A percentile compares a stretch with the other conserved stretches of the same genome.
phyloP scores from a whole-genome alignment of 1,140 invertebrate species.

The Drosophila subpulchrella region DNA sequence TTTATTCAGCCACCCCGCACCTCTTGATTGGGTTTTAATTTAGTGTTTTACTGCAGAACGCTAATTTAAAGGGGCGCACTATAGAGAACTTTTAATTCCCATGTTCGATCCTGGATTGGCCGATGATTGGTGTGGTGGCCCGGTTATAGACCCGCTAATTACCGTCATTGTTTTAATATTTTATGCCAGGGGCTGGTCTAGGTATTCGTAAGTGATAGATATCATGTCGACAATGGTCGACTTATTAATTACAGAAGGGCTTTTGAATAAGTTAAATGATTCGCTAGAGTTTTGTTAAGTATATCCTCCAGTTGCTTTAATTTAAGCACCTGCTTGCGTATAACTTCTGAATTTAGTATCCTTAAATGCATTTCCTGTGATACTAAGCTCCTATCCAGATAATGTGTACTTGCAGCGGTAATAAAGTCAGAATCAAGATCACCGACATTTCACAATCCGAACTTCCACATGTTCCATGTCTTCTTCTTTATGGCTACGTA shows the following conservation, averaged over 20 bases:
- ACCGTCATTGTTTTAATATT: constrained; percentile 42
- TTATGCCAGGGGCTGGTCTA: constrained; percentile 3
- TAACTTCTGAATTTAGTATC: background rate
- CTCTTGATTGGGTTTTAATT: constrained; percentile 77
- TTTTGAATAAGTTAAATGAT: constrained; percentile 14
- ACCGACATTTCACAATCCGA: background rate
- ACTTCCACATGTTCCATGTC: background rate
- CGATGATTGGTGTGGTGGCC: constrained; percentile 17
- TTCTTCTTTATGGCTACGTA: background rate
- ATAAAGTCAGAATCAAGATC: background rate
- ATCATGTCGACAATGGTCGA: background rate
- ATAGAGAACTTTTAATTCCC: constrained; percentile 47
- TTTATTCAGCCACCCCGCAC: constrained; percentile 22
- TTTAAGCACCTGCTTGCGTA: background rate
- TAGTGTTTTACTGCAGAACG: constrained; percentile 37
- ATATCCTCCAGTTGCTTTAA: too few species aligned
- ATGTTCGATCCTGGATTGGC: constrained; percentile 14
- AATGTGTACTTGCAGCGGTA: too few species aligned
- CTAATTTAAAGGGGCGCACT: constrained; percentile 57
- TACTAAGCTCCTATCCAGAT: too few species aligned
- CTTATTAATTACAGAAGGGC: background rate
- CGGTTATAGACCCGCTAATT: constrained; percentile 24
- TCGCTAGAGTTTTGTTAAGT: too few species aligned
- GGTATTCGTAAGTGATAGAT: constrained; percentile 6
- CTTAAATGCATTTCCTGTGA: too few species aligned